phyloP scores from a whole-genome alignment of 2,113 vertebrate genomes.

The Petromus typicus region DNA sequence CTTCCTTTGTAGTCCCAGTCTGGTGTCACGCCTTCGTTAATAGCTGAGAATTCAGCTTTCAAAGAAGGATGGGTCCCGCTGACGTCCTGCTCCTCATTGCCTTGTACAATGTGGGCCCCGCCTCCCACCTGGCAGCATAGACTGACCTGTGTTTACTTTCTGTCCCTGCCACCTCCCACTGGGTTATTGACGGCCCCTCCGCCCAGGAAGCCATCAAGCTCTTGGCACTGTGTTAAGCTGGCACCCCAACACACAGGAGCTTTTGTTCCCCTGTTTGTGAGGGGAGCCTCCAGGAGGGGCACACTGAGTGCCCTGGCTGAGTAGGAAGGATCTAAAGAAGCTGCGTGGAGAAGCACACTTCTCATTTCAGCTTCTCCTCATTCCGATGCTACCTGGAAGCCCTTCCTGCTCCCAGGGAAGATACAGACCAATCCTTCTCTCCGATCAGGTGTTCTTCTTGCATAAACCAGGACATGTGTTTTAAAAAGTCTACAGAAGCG shows the following conservation, averaged over 20 bases:
- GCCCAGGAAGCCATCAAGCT: conserved; percentile 83
- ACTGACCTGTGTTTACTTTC: conserved; percentile 89
- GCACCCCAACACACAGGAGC: conserved; percentile 79
- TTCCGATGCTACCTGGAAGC: conserved; percentile 54
- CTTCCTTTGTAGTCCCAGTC: conserved; percentile 79
- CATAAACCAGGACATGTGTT: not conserved
- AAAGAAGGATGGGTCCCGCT: conserved; percentile 80
- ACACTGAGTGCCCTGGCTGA: conserved; percentile 48
- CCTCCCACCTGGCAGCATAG: conserved; percentile 84
- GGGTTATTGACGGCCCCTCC: conserved; percentile 90
- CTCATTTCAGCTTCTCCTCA: not conserved
- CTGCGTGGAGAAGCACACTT: not conserved
- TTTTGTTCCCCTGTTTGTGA: conserved; percentile 82
- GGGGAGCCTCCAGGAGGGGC: conserved; percentile 73
- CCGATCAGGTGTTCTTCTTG: not conserved
- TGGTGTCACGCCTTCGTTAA: conserved; percentile 86
- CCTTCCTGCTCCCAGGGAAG: not conserved
- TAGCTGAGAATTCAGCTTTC: conserved; percentile 78
- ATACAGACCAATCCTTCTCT: conserved; percentile 26
- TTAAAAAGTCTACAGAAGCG: not conserved
- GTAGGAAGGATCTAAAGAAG: conserved; percentile 43
- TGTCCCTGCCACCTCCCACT: conserved; percentile 89
- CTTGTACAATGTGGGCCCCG: conserved; percentile 77
- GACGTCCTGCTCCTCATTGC: conserved; percentile 85
- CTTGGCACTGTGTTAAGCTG: conserved; percentile 82